Evolutionary conservation across 92 coral and sea anemone species (phyloP).

Genomic region (Virgularia gustaviana): DNA sequence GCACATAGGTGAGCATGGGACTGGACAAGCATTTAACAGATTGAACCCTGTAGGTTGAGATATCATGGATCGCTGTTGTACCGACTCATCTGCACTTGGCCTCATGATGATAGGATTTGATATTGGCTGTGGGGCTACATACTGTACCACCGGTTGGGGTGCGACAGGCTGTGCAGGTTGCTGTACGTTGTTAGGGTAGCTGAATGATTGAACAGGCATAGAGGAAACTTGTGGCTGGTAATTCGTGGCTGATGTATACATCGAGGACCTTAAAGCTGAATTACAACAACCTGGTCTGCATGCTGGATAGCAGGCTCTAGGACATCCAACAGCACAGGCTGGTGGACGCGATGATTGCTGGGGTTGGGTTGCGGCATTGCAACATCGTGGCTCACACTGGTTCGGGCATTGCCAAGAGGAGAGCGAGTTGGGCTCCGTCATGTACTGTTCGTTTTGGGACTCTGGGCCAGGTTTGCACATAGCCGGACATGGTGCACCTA

Average conservation of each 20-base stretch:
- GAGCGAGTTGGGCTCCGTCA: too few relatives aligned
- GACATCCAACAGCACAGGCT: conserved; percentile 81
- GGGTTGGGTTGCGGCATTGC: conserved; percentile 61
- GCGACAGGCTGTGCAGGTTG: conserved; percentile 6
- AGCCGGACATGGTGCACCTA: not conserved
- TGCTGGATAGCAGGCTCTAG: conserved; percentile 84
- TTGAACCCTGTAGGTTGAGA: not conserved
- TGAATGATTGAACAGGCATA: not conserved
- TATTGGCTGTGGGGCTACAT: not conserved
- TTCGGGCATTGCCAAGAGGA: conserved; percentile 68
- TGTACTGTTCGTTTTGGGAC: too few relatives aligned
- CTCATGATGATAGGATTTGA: too few relatives aligned
- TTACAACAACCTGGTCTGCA: conserved; percentile 76
- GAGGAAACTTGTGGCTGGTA: not conserved
- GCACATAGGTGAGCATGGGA: conserved; percentile 83
- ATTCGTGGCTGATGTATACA: not conserved
- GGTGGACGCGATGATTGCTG: conserved; percentile 50
- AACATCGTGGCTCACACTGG: conserved; percentile 69
- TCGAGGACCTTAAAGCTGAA: conserved; percentile 60
- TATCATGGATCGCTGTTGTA: conserved; percentile 8
- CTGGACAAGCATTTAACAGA: conserved; percentile 57
- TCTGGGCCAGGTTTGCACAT: too few relatives aligned
- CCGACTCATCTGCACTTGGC: too few relatives aligned
- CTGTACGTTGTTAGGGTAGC: not conserved
- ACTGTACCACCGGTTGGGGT: not conserved